Evolutionary conservation across 2,113 vertebrate species (phyloP).

Genomic region (Hystrix cristata): DNA sequence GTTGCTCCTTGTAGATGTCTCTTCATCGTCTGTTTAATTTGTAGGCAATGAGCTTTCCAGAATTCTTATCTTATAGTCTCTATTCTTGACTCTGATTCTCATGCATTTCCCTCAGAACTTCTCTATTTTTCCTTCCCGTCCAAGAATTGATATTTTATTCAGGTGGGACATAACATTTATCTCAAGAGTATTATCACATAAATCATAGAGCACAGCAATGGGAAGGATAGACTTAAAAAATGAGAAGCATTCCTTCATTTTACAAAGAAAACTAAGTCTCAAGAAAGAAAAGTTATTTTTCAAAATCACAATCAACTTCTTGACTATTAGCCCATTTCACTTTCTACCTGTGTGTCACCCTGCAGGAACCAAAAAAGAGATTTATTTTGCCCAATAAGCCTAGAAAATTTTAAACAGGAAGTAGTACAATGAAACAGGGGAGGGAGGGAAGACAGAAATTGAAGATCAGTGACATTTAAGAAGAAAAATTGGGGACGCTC

Average conservation of each 20-base stretch:
- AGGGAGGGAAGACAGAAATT: background rate
- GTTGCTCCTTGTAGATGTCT: background rate
- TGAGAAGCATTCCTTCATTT: background rate
- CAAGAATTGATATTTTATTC: slow-evolving; percentile 48
- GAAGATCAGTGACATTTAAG: background rate
- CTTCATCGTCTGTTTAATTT: background rate
- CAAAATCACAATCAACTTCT: background rate
- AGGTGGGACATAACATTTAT: slow-evolving; percentile 1
- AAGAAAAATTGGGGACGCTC: background rate
- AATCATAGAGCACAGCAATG: slow-evolving; percentile 14
- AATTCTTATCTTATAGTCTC: slow-evolving; percentile 10
- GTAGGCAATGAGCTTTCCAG: background rate
- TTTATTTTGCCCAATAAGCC: background rate
- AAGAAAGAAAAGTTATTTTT: background rate
- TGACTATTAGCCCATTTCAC: background rate
- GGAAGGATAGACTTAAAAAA: background rate
- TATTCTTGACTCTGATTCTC: slow-evolving; percentile 17
- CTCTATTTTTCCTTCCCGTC: slow-evolving; percentile 12
- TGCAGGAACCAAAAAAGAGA: background rate
- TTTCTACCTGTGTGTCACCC: background rate
- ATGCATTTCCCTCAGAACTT: background rate
- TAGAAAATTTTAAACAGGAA: background rate
- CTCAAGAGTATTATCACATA: background rate
- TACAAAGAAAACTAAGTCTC: background rate
- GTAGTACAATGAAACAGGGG: background rate